Conservation (phyloP, 2,888 invertebrate genomes). For the Caenorhabditis panamensis region DNA sequence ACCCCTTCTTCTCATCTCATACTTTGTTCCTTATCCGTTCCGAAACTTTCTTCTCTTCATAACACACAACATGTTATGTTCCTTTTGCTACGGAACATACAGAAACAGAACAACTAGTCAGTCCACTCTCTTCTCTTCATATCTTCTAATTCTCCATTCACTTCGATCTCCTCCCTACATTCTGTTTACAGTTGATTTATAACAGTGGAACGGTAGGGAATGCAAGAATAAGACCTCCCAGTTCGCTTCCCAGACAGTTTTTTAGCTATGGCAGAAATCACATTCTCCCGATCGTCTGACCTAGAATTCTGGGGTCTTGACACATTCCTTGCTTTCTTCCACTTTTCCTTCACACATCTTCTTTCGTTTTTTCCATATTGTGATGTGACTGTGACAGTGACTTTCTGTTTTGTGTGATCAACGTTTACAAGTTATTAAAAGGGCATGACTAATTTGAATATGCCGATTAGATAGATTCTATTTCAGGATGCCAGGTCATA, state of each 20-base stretch:
- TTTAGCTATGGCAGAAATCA: background rate
- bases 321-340: background rate
- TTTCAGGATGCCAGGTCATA: too few species aligned
- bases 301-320: background rate
- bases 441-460: too few species aligned
- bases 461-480: too few species aligned
- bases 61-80: constrained; percentile 3
- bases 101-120: background rate
- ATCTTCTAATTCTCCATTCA: constrained; percentile 30
- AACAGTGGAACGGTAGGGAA: constrained; percentile 23
- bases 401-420: too few species aligned
- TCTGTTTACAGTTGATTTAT: constrained; percentile 32
- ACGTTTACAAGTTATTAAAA: too few species aligned
- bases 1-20: background rate
- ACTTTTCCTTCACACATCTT: background rate
- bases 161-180: constrained; percentile 11
- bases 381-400: too few species aligned
- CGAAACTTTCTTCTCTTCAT: background rate
- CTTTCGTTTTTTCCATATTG: too few species aligned
- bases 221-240: background rate
- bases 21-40: background rate
- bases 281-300: background rate
- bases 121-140: constrained; percentile 6
- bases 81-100: background rate
- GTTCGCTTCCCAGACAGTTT: background rate